Evolutionary conservation across 1,140 invertebrate species (phyloP).

Genomic region (Brachionus koreanus): DNA sequence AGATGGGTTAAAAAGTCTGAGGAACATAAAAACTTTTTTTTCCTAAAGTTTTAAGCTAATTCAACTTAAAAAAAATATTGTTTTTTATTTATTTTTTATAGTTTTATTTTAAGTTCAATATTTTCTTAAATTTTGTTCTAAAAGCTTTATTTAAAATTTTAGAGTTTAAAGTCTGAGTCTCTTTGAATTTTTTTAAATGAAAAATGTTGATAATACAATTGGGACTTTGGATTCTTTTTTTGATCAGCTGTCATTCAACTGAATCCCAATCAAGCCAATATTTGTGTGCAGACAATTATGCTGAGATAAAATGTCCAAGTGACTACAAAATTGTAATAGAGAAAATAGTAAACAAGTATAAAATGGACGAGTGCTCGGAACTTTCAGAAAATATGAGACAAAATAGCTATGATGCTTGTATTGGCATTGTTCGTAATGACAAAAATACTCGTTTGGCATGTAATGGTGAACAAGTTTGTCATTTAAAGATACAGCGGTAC

Average conservation of each 20-base stretch:
- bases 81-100: not conserved
- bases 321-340: not conserved
- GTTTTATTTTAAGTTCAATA: not conserved
- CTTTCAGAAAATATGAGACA: not conserved
- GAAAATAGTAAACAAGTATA: not conserved
- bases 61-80: not conserved
- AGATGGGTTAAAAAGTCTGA: too few species aligned
- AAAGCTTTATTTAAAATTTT: not conserved
- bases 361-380: not conserved
- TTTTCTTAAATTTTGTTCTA: too few species aligned
- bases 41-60: not conserved
- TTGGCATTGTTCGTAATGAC: constrained; percentile 35
- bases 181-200: not conserved
- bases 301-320: constrained; percentile 20
- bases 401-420: not conserved
- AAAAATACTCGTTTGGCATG: not conserved
- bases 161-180: not conserved
- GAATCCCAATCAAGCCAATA: not conserved
- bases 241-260: not conserved
- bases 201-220: not conserved
- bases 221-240: not conserved
- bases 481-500: not conserved
- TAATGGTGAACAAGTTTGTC: constrained; percentile 17
- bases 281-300: not conserved
- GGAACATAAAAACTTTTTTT: too few species aligned